Evolutionary conservation across 2,797 vertebrate species (phyloP).

Genomic region (Hozukius guyotensis): DNA sequence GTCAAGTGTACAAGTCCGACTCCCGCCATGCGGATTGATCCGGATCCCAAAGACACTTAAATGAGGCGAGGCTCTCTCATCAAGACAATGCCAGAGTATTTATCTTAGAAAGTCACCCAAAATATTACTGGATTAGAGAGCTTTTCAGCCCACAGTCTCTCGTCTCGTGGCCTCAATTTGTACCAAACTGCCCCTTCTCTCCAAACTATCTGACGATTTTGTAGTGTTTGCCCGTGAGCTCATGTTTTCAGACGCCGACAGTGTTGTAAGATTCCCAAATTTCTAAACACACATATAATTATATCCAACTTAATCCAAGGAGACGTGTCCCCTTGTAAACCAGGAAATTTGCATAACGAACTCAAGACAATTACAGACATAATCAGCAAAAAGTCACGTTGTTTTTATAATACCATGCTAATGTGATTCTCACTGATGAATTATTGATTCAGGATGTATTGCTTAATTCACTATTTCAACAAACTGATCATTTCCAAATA

Average conservation of each 20-base stretch:
- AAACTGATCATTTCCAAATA: slow-evolving; percentile 21
- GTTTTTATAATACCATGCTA: slow-evolving; percentile 16
- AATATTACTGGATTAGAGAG: slow-evolving; percentile 78
- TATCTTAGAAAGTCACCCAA: slow-evolving; percentile 79
- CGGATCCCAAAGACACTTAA: slow-evolving; percentile 76
- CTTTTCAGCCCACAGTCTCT: slow-evolving; percentile 66
- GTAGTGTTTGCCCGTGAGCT: slow-evolving; percentile 27
- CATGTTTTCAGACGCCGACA: slow-evolving; percentile 3
- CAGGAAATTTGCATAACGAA: slow-evolving; percentile 27
- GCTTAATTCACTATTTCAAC: slow-evolving; percentile 39
- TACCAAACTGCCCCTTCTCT: slow-evolving; percentile 37
- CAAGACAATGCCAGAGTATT: slow-evolving; percentile 78
- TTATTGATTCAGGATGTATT: slow-evolving; percentile 39
- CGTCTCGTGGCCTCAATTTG: slow-evolving; percentile 70
- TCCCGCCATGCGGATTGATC: slow-evolving; percentile 71
- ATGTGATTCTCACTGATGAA: slow-evolving; percentile 31
- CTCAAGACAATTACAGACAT: slow-evolving; percentile 38
- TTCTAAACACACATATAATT: slow-evolving; percentile 21
- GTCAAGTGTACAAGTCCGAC: slow-evolving; percentile 77
- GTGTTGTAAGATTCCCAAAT: slow-evolving; percentile 1
- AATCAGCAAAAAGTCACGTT: slow-evolving; percentile 10
- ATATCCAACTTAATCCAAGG: slow-evolving; percentile 21
- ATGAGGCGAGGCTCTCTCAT: slow-evolving; percentile 66
- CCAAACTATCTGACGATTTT: slow-evolving; percentile 27
- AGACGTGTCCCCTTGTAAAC: slow-evolving; percentile 21